Base-by-base conservation (phyloP, 2,888 invertebrate species). In the Panorpa germanica region DNA sequence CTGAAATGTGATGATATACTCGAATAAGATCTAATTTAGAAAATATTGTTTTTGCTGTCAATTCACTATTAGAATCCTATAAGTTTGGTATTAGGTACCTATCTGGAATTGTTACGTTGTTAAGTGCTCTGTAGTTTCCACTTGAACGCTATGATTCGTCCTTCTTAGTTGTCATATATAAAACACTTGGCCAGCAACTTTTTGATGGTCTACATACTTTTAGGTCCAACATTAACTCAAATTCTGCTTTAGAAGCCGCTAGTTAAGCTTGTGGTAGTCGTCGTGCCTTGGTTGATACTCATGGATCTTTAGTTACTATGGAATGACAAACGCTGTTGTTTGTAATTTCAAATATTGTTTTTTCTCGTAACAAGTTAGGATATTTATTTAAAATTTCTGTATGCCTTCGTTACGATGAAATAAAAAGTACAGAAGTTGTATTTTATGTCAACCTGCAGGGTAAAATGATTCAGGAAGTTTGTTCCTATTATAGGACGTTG, bases 1-100 rank as follows among this genome's bases (percentile, higher is more conserved):
- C 39, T 5, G 45, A 45, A n/a, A 53, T 45, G 25, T 48, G 46
- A 28, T 42, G 38, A 30, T 40, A 51, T 2, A 46, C 47, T 15
- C 34, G 24, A 5, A 34, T 31, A 12, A 47, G 34, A 34, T 47
- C 44, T 3, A 46, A 32, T 8, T 25, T 34, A 6, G 39, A 38
- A 29, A 42, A 43, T 9, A 41, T 29, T 5, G 13, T 34, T 13
- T 32, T 38, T 3, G 37, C 39, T 10, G 22, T 17, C 1, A 45
- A 31, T 2, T 33, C 11, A n/a, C 31, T 22, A 6, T 36, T n/a
- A 26, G 43, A 40, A 35, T 44, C 43, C 14, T 43, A 35, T 3
- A 49, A 32, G 22, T 44, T 39, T 3, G 41, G 37, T 5, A 45
- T 29, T 1, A 46, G 43, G 31, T 45, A 41, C 3, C 42, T 6